phyloP scores from a whole-genome alignment of 2,113 vertebrate genomes.

The Halcyon senegalensis region DNA sequence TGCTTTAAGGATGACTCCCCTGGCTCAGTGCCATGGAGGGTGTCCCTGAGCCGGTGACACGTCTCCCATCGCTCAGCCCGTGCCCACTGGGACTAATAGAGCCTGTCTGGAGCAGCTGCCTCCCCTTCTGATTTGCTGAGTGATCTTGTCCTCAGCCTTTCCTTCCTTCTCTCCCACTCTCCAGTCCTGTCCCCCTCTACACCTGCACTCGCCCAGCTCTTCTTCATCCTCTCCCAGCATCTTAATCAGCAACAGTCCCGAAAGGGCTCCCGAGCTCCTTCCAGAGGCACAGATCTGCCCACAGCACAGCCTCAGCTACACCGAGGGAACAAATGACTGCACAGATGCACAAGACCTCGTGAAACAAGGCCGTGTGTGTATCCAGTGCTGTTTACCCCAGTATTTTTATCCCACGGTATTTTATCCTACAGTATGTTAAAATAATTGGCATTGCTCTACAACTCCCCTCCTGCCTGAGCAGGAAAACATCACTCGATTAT shows the following conservation, averaged over 20 bases:
- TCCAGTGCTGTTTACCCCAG: neutral
- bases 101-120: neutral
- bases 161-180: neutral
- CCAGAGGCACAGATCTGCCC: neutral
- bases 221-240: neutral
- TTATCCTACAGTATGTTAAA: neutral
- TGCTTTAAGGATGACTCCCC: neutral
- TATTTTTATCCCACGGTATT: neutral
- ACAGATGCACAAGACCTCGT: neutral
- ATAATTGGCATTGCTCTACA: neutral
- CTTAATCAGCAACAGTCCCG: neutral
- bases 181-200: neutral
- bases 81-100: neutral
- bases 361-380: neutral
- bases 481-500: neutral
- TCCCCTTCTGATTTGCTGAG: neutral
- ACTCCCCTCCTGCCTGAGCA: neutral
- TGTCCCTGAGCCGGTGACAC: neutral
- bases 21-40: neutral
- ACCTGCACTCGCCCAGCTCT: neutral
- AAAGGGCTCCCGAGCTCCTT: neutral
- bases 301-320: neutral
- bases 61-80: neutral
- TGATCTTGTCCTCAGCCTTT: neutral
- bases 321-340: fast-evolving